A percentile compares a stretch with the other conserved stretches of the same genome.
Conservation (phyloP, 2,113 vertebrate genomes). For the Scytalopus superciliaris region DNA sequence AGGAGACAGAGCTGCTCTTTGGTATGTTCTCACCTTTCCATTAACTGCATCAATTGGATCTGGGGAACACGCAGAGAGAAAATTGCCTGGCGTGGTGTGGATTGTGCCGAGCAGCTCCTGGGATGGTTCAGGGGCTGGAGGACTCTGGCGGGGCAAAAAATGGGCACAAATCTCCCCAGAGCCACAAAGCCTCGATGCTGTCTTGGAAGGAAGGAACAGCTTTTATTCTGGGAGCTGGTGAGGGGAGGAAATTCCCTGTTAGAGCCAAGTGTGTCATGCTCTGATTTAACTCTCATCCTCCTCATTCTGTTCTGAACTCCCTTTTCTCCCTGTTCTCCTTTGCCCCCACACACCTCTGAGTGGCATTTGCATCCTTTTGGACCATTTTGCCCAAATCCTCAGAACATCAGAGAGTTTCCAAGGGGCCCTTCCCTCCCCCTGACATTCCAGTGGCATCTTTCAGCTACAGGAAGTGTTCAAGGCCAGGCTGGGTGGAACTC, state of each 20-base stretch:
- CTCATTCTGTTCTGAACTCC: neutral
- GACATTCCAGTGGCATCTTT: neutral
- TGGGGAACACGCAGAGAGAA: neutral
- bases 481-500: neutral
- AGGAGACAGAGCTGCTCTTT: neutral
- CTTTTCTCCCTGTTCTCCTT: neutral
- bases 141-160: fast-evolving
- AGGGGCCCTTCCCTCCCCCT: neutral
- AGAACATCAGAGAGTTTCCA: neutral
- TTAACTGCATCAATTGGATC: neutral
- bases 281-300: neutral
- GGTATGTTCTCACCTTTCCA: neutral
- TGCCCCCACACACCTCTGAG: neutral
- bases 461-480: neutral
- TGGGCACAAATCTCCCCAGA: neutral
- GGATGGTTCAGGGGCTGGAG: neutral
- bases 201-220: neutral
- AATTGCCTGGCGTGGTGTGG: neutral
- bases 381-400: neutral
- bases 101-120: neutral
- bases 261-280: neutral
- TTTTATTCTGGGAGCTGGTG: neutral
- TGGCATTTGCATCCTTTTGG: neutral
- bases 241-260: neutral
- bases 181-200: fast-evolving